Evolutionary conservation across 2,888 invertebrate genomes (phyloP).

Genomic region (Patella depressa): DNA sequence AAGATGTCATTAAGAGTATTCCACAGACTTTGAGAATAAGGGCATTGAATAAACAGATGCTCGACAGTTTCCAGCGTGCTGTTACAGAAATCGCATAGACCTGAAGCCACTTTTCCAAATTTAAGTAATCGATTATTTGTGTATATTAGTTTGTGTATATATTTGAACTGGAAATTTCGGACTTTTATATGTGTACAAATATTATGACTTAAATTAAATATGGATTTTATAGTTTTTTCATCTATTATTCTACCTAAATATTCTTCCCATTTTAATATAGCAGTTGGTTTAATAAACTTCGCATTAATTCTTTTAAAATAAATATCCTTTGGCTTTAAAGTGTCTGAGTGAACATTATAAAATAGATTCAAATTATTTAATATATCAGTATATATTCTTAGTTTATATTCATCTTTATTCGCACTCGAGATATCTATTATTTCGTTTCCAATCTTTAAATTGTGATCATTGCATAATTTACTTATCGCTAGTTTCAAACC

Average conservation of each 20-base stretch:
- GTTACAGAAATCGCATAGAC: not conserved
- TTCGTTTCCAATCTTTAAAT: not conserved
- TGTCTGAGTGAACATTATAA: not conserved
- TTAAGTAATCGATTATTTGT: not conserved
- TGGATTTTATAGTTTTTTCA: not conserved
- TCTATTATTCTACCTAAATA: not conserved
- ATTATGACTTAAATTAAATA: not conserved
- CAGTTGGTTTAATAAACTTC: not conserved
- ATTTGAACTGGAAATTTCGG: not conserved
- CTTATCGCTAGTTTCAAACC: not conserved
- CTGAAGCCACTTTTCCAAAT: not conserved
- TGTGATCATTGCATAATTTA: not conserved
- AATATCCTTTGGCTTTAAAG: not conserved
- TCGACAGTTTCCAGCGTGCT: not conserved
- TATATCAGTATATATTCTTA: not conserved
- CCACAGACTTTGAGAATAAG: no score
- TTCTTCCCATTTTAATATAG: not conserved
- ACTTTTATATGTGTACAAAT: not conserved
- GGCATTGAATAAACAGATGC: not conserved
- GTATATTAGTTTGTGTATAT: not conserved
- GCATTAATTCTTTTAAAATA: not conserved
- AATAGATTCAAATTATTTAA: not conserved
- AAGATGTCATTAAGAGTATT: no score
- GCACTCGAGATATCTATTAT: not conserved
- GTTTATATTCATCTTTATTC: not conserved